Evolutionary conservation across 1,140 invertebrate species (phyloP).

Genomic region (Tetranychus urticae): DNA sequence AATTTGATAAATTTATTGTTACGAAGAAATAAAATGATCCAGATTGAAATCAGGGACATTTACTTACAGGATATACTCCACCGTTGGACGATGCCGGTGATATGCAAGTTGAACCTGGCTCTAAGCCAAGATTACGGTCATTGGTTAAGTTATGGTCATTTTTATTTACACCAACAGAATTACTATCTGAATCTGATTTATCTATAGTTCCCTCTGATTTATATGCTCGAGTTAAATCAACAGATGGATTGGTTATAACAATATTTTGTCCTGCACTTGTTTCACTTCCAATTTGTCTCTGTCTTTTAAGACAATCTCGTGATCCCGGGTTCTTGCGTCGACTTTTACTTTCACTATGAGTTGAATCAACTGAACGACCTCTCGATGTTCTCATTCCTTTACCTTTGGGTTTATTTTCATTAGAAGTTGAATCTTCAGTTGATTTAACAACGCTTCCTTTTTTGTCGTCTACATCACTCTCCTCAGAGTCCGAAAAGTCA

Average conservation of each 20-base stretch:
- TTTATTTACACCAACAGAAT: conserved; percentile 15
- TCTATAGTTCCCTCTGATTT: conserved; percentile 4
- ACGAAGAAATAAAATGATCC: background rate
- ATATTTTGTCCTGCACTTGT: conserved; percentile 14
- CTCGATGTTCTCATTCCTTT: background rate
- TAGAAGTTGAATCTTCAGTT: background rate
- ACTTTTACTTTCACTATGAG: background rate
- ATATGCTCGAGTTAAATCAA: conserved; percentile 15
- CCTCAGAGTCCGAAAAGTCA: conserved; percentile 18
- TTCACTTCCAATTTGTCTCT: conserved; percentile 5
- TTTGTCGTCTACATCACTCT: conserved; percentile 7
- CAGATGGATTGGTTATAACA: conserved; percentile 24
- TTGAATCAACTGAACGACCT: background rate
- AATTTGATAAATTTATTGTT: background rate
- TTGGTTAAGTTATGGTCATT: conserved; percentile 15
- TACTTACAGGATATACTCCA: conserved; percentile 54
- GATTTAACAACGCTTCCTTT: background rate
- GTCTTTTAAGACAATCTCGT: conserved; percentile 5
- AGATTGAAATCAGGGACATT: background rate
- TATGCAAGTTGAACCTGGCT: conserved; percentile 32
- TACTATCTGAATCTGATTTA: background rate
- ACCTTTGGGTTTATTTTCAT: background rate
- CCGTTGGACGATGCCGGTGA: conserved; percentile 61
- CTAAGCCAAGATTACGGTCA: conserved; percentile 3
- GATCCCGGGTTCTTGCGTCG: background rate